Evolutionary conservation across 2,888 invertebrate genomes (phyloP).

Genomic region (Brenthis ino): DNA sequence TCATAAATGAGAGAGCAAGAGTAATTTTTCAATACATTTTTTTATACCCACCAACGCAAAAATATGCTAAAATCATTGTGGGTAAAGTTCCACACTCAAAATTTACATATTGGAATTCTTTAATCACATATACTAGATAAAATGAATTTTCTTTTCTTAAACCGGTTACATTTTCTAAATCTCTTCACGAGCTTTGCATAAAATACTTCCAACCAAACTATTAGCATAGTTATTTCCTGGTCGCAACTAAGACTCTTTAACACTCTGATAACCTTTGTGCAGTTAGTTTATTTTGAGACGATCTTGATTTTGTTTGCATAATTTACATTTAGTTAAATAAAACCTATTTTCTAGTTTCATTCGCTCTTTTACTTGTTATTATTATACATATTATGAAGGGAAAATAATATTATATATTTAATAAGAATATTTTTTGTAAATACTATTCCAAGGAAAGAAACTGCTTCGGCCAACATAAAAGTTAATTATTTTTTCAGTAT

Average conservation of each 20-base stretch:
- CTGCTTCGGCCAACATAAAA: too few species aligned
- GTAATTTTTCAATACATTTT: too few species aligned
- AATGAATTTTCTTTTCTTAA: constrained; percentile 12
- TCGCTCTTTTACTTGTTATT: too few species aligned
- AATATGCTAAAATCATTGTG: too few species aligned
- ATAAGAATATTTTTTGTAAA: too few species aligned
- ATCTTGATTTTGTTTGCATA: constrained; percentile 10
- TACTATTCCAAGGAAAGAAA: too few species aligned
- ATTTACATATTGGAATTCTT: background rate
- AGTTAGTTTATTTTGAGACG: constrained; percentile 1
- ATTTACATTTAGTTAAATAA: background rate
- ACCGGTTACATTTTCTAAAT: constrained; percentile 14
- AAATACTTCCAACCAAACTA: constrained; percentile 25
- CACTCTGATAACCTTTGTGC: constrained; percentile 8
- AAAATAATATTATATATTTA: too few species aligned
- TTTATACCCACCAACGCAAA: too few species aligned
- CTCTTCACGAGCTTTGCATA: constrained; percentile 29
- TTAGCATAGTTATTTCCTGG: constrained; percentile 33
- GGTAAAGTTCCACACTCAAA: background rate
- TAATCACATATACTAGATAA: background rate
- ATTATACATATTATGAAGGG: too few species aligned
- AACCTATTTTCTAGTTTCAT: background rate
- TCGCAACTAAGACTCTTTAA: constrained; percentile 20
- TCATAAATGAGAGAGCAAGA: too few species aligned
- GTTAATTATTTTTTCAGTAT: too few species aligned